Conservation (phyloP, 2,113 vertebrate genomes). For the Nematolebias whitei region DNA sequence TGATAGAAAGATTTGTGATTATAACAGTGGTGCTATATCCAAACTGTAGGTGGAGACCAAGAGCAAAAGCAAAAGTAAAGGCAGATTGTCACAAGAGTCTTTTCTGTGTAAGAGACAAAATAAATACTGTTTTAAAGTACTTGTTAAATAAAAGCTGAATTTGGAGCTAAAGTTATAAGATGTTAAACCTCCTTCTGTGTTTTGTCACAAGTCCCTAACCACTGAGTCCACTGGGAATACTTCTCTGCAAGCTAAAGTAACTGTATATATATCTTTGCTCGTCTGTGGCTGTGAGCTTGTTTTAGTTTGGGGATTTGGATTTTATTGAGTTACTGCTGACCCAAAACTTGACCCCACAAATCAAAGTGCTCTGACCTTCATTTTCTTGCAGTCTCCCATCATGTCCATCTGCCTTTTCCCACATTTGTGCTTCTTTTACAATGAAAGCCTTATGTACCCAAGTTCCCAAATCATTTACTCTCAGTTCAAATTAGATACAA, state of each 20-base stretch:
- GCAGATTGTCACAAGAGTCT: not conserved
- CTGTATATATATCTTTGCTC: not conserved
- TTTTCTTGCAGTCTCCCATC: not conserved
- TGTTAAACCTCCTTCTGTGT: slow-evolving; percentile 23
- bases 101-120: not conserved
- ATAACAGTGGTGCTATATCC: no score
- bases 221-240: slow-evolving; percentile 22
- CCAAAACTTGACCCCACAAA: slow-evolving; percentile 32
- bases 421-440: not conserved
- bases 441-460: not conserved
- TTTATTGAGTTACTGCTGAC: slow-evolving; percentile 49
- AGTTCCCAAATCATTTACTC: not conserved
- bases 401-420: slow-evolving; percentile 3
- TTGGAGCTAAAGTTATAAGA: not conserved
- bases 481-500: no score
- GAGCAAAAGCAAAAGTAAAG: no score
- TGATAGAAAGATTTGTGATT: no score
- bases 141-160: not conserved
- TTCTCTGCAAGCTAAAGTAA: slow-evolving; percentile 21
- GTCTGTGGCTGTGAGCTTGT: slow-evolving; percentile 2
- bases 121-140: not conserved
- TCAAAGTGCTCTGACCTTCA: slow-evolving; percentile 23
- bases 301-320: slow-evolving; percentile 9
- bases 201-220: slow-evolving; percentile 42
- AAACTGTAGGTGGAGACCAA: no score